These are phyloP conservation scores for Epizoanthus illoricatus DNA, from an alignment of 92 coral and sea anemone species.

Conservation along the genomic window DNA sequence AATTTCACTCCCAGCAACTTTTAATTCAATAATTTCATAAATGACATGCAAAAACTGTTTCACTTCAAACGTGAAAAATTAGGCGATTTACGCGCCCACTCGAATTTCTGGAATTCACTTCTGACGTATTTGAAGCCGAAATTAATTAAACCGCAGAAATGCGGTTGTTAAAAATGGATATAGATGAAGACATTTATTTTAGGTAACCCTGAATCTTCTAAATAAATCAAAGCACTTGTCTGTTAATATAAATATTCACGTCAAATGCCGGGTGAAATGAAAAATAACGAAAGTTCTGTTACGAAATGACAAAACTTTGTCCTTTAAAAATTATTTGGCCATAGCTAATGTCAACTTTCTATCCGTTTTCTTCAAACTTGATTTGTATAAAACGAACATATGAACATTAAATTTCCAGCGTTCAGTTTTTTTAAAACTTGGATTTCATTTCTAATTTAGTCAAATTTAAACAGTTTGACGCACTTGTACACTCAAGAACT, in stretches of 20 bases:
- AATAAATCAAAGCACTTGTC: background rate
- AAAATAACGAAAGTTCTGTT: too few species aligned
- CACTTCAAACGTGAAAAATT: background rate
- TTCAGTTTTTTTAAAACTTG: too few species aligned
- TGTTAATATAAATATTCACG: too few species aligned
- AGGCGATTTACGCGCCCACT: conserved; percentile 9
- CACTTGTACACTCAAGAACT: background rate
- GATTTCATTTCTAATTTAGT: conserved; percentile 1
- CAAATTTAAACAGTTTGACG: background rate
- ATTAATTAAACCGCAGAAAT: background rate
- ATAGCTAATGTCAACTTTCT: too few species aligned
- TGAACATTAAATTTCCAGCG: too few species aligned
- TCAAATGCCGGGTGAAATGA: too few species aligned
- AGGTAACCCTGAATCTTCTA: background rate
- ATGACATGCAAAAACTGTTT: background rate
- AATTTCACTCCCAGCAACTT: background rate
- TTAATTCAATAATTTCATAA: background rate
- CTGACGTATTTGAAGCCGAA: conserved; percentile 23
- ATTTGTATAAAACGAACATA: too few species aligned
- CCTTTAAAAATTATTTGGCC: too few species aligned
- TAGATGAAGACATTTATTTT: conserved; percentile 1
- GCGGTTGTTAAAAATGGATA: conserved; percentile 19
- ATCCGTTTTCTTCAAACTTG: too few species aligned
- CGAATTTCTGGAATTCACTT: conserved; percentile 13
- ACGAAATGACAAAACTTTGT: too few species aligned